Conservation (phyloP, 1,140 invertebrate species). For the Drosophila sulfurigaster region DNA sequence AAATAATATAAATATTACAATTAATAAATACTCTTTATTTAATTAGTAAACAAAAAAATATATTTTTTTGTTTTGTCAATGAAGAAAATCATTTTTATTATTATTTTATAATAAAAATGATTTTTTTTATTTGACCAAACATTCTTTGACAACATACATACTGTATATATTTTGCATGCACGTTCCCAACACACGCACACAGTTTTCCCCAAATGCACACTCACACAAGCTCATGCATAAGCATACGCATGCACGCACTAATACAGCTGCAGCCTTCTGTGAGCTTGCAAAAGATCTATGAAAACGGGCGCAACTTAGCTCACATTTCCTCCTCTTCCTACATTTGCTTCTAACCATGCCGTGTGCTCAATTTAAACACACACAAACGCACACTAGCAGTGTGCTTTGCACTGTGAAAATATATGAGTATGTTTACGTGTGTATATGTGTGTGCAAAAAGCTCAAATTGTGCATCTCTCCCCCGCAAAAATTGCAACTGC, state of each 20-base stretch:
- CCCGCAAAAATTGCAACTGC: constrained; percentile 67
- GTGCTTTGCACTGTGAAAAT: constrained; percentile 36
- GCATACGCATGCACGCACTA: not conserved
- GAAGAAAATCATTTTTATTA: too few species aligned
- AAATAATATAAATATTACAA: too few species aligned
- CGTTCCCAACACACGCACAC: constrained; percentile 11
- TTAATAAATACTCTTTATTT: too few species aligned
- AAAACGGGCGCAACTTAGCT: constrained; percentile 48
- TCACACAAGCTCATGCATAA: not conserved
- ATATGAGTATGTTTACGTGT: constrained; percentile 19
- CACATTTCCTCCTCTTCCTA: constrained; percentile 37
- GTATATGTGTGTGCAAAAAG: constrained; percentile 47
- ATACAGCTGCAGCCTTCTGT: not conserved
- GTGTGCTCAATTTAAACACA: constrained; percentile 56
- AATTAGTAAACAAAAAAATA: too few species aligned
- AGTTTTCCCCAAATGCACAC: constrained; percentile 13
- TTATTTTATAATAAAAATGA: too few species aligned
- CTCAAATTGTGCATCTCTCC: constrained; percentile 69
- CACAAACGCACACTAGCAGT: constrained; percentile 23
- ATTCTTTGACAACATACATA: too few species aligned
- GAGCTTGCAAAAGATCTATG: constrained; percentile 54
- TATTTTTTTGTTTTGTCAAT: too few species aligned
- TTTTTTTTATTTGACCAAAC: too few species aligned
- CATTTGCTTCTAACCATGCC: constrained; percentile 49
- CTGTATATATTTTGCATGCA: constrained; percentile 4